phyloP scores from a whole-genome alignment of 1,140 invertebrate genomes.

The Drosophila mayri region DNA sequence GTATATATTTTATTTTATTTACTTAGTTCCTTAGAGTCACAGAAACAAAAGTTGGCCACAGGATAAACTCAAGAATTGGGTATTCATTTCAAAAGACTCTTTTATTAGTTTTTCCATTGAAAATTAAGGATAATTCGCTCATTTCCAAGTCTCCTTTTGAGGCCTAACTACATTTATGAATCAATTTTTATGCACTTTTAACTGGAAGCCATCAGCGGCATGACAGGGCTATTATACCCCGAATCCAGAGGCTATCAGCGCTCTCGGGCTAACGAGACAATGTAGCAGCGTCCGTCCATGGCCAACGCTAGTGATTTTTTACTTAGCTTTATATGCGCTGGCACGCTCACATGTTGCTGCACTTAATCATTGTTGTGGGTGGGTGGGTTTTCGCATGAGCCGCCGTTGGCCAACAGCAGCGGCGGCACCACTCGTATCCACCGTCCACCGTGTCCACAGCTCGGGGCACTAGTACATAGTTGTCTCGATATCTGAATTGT shows the following conservation, averaged over 20 bases:
- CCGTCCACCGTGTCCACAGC: constrained; percentile 1
- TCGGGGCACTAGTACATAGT: constrained; percentile 3
- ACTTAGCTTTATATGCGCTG: constrained; percentile 65
- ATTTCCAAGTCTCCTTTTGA: neutral
- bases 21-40: neutral
- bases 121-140: neutral
- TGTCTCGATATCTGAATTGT: constrained; percentile 28
- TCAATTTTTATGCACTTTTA: constrained; percentile 25
- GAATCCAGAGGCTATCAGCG: constrained; percentile 48
- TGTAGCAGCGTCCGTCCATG: constrained; percentile 41
- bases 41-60: too few species aligned
- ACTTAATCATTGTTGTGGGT: constrained; percentile 81
- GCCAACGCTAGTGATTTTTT: constrained; percentile 46
- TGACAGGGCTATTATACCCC: constrained; percentile 39
- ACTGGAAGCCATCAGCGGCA: constrained; percentile 31
- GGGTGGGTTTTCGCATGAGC: constrained; percentile 75
- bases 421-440: constrained; percentile 1
- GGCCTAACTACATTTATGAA: constrained; percentile 6
- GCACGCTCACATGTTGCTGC: constrained; percentile 79
- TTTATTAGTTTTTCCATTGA: too few species aligned
- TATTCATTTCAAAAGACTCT: neutral
- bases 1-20: too few species aligned
- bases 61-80: too few species aligned
- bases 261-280: constrained; percentile 61
- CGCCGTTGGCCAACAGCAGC: constrained; percentile 66